Base-by-base conservation (phyloP, 2,113 vertebrate species). In the Penelope pileata region DNA sequence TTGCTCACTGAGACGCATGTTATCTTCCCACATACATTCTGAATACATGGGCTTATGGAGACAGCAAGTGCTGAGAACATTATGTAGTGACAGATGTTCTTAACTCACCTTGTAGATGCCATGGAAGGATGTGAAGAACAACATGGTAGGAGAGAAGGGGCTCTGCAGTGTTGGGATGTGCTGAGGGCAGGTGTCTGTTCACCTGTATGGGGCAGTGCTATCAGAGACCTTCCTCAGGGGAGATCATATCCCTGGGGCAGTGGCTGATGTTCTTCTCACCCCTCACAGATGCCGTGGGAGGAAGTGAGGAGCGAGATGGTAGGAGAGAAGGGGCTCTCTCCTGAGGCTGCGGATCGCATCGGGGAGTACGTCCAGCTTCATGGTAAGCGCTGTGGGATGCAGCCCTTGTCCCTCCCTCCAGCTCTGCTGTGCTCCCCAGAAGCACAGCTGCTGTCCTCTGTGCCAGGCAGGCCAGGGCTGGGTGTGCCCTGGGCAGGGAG, bases 241-340 rank as follows among this genome's bases (percentile, higher is more conserved):
- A 26, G 13, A 27, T 13, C 6, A 0, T 4, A 1, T 34, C n/a
- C 48, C 13, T 34, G 17, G 16, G 27, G 29, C 32, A 69, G 63
- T 11, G 26, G 13, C 26, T 77, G 50, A 94, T 59, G 19, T 1
- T 74, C 21, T 94, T 70, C 83, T 67, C 48, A 34, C 9, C 69
- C 26, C 79, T 36, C 12, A 3, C 87, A 99, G 99, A 88, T 98
- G 93, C 68, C 98, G 0, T 99, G 99, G 99, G 98, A 99, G 34
- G 99, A 99, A 9, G 99, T 99, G 83, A 99, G 97, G 96, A 99
- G 96, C 3, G 99, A 99, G 95, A 99, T 99, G 98, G 98, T 99
- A 40, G 98, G 97, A 54, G 99, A 99, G 96, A 99, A 99, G 93
- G 98, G 98, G 26, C 93, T 99, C 68, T 97, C 98, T 29, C 98